phyloP scores from a whole-genome alignment of 53 echinoderm and acorn worm genomes.

The Henricia sp. region DNA sequence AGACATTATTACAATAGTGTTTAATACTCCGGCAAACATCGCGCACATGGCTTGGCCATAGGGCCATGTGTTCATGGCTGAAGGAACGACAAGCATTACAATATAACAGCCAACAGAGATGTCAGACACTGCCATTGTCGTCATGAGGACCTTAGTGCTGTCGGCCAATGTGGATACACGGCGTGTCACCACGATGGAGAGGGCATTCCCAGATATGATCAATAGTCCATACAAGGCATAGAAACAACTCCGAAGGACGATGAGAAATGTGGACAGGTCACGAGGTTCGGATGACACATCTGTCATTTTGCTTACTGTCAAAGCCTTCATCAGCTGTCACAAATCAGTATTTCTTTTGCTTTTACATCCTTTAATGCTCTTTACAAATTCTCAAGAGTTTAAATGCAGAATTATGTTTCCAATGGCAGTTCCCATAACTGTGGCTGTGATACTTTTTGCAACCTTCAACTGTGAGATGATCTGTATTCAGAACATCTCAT shows the following conservation, averaged over 20 bases:
- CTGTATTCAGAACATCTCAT: no score
- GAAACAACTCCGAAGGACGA: constrained; percentile 18
- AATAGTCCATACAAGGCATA: background rate
- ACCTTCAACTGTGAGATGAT: no score
- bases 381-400: no score
- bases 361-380: no score
- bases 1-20: background rate
- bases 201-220: constrained; percentile 32
- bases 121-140: constrained; percentile 16
- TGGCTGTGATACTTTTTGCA: no score
- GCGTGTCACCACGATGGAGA: constrained; percentile 41
- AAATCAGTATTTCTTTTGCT: no score
- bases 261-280: background rate
- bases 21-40: background rate
- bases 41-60: background rate
- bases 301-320: no score
- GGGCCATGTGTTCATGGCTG: constrained; percentile 17
- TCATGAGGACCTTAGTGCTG: constrained; percentile 47
- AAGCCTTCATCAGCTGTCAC: no score
- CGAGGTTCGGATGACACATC: no score
- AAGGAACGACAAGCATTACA: background rate
- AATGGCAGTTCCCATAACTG: no score
- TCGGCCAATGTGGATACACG: constrained; percentile 25
- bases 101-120: background rate
- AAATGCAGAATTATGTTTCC: no score